phyloP scores from a whole-genome alignment of 2,888 invertebrate species.

The Pycnomerus fuliginosus region DNA sequence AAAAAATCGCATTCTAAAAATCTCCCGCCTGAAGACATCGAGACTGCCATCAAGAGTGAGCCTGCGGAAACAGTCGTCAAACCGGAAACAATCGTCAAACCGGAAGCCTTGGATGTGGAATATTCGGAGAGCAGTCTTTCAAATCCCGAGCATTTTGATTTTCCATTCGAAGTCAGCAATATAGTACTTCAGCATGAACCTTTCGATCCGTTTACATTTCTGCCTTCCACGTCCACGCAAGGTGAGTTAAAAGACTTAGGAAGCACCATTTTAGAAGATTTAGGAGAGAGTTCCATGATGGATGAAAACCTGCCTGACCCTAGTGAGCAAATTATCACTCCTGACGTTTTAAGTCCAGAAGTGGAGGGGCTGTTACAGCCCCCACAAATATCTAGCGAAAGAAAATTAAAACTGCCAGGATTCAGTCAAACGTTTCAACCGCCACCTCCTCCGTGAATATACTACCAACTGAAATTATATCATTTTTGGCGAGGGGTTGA shows the following conservation, averaged over 20 bases:
- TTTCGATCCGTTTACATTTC: conserved; percentile 21
- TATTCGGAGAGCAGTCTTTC: conserved; percentile 30
- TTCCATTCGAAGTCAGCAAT: conserved; percentile 29
- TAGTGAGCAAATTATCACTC: conserved; percentile 30
- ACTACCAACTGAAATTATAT: conserved; percentile 10
- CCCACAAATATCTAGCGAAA: conserved; percentile 42
- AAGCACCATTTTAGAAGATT: conserved; percentile 39
- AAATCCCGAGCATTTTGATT: conserved; percentile 24
- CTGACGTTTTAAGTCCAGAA: conserved; percentile 39
- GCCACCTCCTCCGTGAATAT: conserved; percentile 36
- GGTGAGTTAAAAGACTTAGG: conserved; percentile 42
- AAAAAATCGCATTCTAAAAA: conserved; percentile 74
- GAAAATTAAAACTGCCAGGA: conserved; percentile 52
- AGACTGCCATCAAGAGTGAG: conserved; percentile 28
- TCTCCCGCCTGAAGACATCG: conserved; percentile 56
- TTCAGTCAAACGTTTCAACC: conserved; percentile 56
- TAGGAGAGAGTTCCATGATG: conserved; percentile 28
- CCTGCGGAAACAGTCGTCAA: conserved; percentile 31
- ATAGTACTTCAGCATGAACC: conserved; percentile 30
- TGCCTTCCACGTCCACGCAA: conserved; percentile 34
- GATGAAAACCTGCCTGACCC: conserved; percentile 17
- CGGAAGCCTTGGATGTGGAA: conserved; percentile 32
- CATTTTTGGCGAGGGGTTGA: no score
- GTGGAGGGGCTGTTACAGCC: conserved; percentile 39
- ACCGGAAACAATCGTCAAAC: conserved; percentile 30